phyloP scores from a whole-genome alignment of 2,888 invertebrate genomes.

The Hololepta plana region DNA sequence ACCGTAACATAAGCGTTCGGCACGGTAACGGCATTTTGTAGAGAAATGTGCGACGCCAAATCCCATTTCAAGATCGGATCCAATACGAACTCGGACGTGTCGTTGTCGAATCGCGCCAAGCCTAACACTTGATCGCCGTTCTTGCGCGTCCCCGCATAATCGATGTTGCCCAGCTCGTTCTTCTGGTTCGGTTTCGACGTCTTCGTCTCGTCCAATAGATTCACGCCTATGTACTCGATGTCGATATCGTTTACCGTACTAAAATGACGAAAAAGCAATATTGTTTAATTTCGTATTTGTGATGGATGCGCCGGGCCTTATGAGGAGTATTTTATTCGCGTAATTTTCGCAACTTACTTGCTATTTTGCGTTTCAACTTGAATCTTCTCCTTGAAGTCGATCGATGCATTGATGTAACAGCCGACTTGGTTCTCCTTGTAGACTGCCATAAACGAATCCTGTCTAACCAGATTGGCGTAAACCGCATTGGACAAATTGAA shows the following conservation, averaged over 20 bases:
- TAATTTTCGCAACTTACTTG: conserved; percentile 12
- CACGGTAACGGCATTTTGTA: conserved; percentile 58
- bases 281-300: conserved; percentile 15
- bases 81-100: conserved; percentile 17
- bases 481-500: conserved; percentile 44
- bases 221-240: conserved; percentile 21
- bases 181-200: conserved; percentile 13
- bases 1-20: conserved; percentile 61
- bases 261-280: too few relatives aligned
- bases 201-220: conserved; percentile 21
- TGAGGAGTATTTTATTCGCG: too few relatives aligned
- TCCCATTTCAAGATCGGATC: conserved; percentile 38
- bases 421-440: conserved; percentile 32
- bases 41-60: conserved; percentile 51
- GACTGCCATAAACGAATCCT: conserved; percentile 66
- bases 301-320: conserved; percentile 8
- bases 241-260: too few relatives aligned
- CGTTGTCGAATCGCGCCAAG: conserved; percentile 28
- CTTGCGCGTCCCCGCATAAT: conserved; percentile 19
- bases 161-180: conserved; percentile 20
- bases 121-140: conserved; percentile 50
- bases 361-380: conserved; percentile 9
- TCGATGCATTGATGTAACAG: conserved; percentile 16
- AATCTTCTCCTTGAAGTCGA: conserved; percentile 17
- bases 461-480: conserved; percentile 43